Percentiles rank a stretch among this genome's conserved stretches.
Evolutionary conservation across 2,113 vertebrate species (phyloP).

Genomic region (Elephantulus edwardii): DNA sequence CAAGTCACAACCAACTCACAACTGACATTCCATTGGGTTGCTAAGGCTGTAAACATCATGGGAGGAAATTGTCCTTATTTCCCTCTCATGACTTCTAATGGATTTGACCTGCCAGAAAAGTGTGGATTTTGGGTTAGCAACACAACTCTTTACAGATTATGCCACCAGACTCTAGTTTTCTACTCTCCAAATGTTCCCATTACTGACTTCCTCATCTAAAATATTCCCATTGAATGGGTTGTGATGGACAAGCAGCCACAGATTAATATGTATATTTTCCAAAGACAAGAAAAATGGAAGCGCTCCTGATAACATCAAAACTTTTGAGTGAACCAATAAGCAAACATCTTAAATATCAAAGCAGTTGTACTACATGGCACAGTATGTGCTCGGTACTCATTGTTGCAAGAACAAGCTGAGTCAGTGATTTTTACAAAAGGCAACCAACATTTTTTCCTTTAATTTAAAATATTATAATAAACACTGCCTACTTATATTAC

Average conservation of each 20-base stretch:
- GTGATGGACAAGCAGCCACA: neutral
- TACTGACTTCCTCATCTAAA: neutral
- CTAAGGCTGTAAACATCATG: no score
- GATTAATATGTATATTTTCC: neutral
- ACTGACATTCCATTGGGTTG: no score
- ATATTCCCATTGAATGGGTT: neutral
- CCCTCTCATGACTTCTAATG: no score
- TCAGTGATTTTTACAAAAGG: neutral
- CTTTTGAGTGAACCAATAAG: neutral
- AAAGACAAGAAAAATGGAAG: neutral
- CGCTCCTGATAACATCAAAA: neutral
- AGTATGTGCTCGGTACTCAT: neutral
- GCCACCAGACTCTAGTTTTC: no score
- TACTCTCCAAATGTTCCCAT: neutral
- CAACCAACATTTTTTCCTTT: neutral
- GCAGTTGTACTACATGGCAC: neutral
- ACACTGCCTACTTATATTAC: neutral
- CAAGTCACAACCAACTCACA: no score
- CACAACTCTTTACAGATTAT: no score
- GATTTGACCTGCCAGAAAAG: no score
- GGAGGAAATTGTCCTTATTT: no score
- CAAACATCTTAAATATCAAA: neutral
- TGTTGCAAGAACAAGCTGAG: neutral
- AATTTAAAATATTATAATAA: neutral
- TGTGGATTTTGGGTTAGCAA: no score